Evolutionary conservation across 2,888 invertebrate genomes (phyloP).

Genomic region (Apamea epomidion): DNA sequence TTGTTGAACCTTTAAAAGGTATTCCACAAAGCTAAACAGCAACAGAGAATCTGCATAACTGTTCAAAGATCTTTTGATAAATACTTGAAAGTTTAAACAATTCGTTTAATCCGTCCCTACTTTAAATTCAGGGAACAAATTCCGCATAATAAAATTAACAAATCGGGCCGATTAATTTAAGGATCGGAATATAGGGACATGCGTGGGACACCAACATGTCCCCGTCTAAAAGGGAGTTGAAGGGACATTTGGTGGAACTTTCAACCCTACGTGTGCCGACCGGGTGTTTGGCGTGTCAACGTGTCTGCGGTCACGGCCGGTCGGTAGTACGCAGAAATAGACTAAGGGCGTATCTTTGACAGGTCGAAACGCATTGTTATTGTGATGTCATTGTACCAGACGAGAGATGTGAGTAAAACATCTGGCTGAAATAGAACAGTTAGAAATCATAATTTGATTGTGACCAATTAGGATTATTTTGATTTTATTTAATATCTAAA

Average conservation of each 20-base stretch:
- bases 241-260: slow-evolving; percentile 33
- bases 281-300: slow-evolving; percentile 58
- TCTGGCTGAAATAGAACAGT: slow-evolving; percentile 33
- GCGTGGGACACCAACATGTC: slow-evolving; percentile 20
- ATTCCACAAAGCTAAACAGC: slow-evolving; percentile 22
- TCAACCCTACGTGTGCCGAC: slow-evolving; percentile 53
- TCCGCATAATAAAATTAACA: slow-evolving; percentile 50
- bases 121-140: slow-evolving; percentile 45
- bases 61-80: slow-evolving; percentile 10
- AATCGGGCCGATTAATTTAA: slow-evolving; percentile 40
- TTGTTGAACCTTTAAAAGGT: slow-evolving; percentile 12
- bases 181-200: slow-evolving; percentile 12
- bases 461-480: background rate
- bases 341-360: slow-evolving; percentile 65
- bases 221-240: background rate
- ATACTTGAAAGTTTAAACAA: slow-evolving; percentile 36
- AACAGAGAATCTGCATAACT: slow-evolving; percentile 20
- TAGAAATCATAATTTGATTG: background rate
- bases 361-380: slow-evolving; percentile 57
- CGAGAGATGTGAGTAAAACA: slow-evolving; percentile 41
- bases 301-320: slow-evolving; percentile 63
- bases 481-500: background rate
- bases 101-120: slow-evolving; percentile 31
- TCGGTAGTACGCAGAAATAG: slow-evolving; percentile 61
- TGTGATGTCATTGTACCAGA: slow-evolving; percentile 46